Conservation (phyloP, 2,113 vertebrate species). For the Synchiropus splendidus region DNA sequence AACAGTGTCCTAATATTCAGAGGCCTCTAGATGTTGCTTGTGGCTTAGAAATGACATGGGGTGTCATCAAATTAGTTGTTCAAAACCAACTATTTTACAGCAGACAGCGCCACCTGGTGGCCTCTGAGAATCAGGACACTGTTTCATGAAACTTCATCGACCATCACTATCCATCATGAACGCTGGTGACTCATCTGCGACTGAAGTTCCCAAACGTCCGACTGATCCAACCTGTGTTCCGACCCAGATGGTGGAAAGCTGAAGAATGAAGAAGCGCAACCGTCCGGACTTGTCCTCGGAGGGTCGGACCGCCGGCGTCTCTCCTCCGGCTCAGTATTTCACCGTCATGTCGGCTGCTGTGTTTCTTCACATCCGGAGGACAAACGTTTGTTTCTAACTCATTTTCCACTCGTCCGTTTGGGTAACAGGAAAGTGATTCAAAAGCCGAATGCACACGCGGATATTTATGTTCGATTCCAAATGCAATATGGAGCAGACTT, state of each 20-base stretch:
- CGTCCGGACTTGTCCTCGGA: slow-evolving; percentile 55
- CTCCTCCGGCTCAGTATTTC: slow-evolving; percentile 82
- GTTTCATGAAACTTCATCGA: too few species aligned
- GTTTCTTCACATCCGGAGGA: slow-evolving; percentile 73
- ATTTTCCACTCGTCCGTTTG: slow-evolving; percentile 52
- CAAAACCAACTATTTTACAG: too few species aligned
- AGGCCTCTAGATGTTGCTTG: too few species aligned
- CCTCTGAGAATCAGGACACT: too few species aligned
- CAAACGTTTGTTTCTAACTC: slow-evolving; percentile 61
- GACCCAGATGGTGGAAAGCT: slow-evolving; percentile 90
- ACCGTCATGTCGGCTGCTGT: slow-evolving; percentile 77
- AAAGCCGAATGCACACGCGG: slow-evolving; percentile 40
- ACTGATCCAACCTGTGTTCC: slow-evolving; percentile 4
- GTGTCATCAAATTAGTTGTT: too few species aligned
- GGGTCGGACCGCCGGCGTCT: slow-evolving; percentile 67
- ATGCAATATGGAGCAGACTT: slow-evolving; percentile 64
- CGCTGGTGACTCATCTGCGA: too few species aligned
- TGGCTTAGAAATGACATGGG: too few species aligned
- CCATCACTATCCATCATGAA: too few species aligned
- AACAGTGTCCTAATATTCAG: too few species aligned
- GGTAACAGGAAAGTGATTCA: slow-evolving; percentile 33
- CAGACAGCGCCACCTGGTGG: too few species aligned
- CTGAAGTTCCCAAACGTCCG: not conserved
- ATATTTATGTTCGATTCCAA: slow-evolving; percentile 67
- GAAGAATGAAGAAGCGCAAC: slow-evolving; percentile 67